Evolutionary conservation across 1,140 invertebrate genomes (phyloP).

Genomic region (Polypedilum vanderplanki): DNA sequence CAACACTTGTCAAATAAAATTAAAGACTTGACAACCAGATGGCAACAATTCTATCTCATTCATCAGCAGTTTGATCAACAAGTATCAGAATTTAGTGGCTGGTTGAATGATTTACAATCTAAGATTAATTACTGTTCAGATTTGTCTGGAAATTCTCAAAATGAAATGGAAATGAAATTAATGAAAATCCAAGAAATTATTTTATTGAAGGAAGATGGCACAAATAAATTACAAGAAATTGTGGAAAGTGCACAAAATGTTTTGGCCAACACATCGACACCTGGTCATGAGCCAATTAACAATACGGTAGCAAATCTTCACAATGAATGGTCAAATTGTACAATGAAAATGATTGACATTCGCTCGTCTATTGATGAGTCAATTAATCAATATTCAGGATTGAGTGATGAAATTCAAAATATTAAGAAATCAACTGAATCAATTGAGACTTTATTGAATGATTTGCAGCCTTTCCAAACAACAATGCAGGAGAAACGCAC

Average conservation of each 20-base stretch:
- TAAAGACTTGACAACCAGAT: conserved; percentile 81
- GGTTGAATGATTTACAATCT: conserved; percentile 76
- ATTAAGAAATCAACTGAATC: conserved; percentile 75
- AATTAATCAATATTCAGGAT: conserved; percentile 81
- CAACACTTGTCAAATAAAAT: conserved; percentile 83
- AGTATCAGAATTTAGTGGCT: conserved; percentile 68
- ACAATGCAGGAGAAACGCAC: conserved; percentile 77
- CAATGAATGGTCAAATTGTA: conserved; percentile 80
- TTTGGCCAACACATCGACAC: conserved; percentile 83
- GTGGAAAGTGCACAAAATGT: conserved; percentile 86
- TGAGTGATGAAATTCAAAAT: conserved; percentile 78
- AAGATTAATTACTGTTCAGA: conserved; percentile 81
- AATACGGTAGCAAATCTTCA: conserved; percentile 74
- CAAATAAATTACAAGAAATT: conserved; percentile 74
- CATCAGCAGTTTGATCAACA: conserved; percentile 83
- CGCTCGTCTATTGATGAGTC: conserved; percentile 84
- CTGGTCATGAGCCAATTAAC: conserved; percentile 80
- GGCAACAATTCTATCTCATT: conserved; percentile 84
- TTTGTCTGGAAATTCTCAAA: conserved; percentile 68
- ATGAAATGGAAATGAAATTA: conserved; percentile 78
- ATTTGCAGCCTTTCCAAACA: conserved; percentile 66
- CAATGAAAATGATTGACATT: conserved; percentile 81
- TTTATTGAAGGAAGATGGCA: conserved; percentile 84
- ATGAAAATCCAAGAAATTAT: conserved; percentile 78
- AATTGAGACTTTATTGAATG: conserved; percentile 62